These are phyloP conservation scores for Manis pentadactyla DNA, from an alignment of 2,797 vertebrate species.

Conservation along the genomic window DNA sequence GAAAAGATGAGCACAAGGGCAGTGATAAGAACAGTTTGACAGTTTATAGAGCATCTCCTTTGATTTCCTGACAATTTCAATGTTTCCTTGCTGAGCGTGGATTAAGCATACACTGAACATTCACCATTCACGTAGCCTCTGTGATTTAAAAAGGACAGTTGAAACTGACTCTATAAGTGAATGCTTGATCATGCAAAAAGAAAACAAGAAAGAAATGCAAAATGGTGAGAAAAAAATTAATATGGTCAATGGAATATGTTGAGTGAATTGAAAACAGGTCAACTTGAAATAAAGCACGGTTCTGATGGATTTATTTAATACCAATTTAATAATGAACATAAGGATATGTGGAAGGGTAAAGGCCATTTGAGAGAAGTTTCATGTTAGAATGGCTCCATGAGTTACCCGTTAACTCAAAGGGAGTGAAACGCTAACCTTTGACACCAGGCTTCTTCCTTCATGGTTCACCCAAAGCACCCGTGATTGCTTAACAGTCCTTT, in stretches of 20 bases:
- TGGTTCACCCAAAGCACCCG: not conserved
- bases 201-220: conserved; percentile 14
- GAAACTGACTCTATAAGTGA: not conserved
- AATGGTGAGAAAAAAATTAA: not conserved
- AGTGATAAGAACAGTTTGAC: not conserved
- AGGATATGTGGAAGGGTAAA: not conserved
- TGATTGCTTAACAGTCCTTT: not conserved
- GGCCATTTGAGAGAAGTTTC: not conserved
- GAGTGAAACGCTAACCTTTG: not conserved
- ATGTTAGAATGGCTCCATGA: not conserved
- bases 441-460: not conserved
- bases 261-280: not conserved
- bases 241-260: not conserved
- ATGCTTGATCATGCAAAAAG: not conserved
- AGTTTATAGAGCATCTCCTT: not conserved
- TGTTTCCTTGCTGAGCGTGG: not conserved
- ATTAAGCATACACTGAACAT: not conserved
- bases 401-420: not conserved
- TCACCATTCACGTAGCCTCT: not conserved
- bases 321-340: not conserved
- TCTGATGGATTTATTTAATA: not conserved
- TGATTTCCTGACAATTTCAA: not conserved
- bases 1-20: not conserved
- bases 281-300: not conserved
- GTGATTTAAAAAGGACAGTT: not conserved